These are phyloP conservation scores for Chascanopsetta lugubris DNA, from an alignment of 2,113 vertebrate genomes.

Conservation along the genomic window DNA sequence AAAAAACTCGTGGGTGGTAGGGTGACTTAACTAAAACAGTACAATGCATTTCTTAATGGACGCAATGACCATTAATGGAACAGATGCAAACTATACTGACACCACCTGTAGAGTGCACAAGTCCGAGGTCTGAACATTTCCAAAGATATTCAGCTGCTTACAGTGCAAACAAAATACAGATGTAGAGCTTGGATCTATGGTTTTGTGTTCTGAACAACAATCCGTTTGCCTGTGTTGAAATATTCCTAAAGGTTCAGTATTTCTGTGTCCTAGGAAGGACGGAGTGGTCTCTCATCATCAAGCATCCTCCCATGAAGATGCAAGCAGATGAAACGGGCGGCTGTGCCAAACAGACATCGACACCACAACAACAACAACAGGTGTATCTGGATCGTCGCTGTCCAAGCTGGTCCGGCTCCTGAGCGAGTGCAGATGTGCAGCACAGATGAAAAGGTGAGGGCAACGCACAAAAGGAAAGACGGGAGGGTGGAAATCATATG, in stretches of 20 bases:
- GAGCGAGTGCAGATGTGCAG: background rate
- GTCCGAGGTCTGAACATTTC: too few species aligned
- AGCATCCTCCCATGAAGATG: constrained; percentile 7
- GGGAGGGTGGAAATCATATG: background rate
- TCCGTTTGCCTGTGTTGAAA: background rate
- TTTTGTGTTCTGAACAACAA: background rate
- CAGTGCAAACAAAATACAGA: background rate
- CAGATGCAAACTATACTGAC: too few species aligned
- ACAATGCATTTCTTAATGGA: background rate
- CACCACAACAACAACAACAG: constrained; percentile 30
- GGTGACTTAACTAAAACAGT: background rate
- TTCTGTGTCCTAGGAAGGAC: background rate
- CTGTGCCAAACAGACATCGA: background rate
- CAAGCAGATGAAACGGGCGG: constrained; percentile 5
- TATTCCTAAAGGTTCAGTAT: background rate
- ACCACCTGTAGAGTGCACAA: too few species aligned
- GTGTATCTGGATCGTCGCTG: constrained; percentile 9
- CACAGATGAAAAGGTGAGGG: constrained; percentile 32
- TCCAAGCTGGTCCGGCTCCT: background rate
- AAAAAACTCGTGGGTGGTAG: background rate
- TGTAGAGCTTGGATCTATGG: background rate
- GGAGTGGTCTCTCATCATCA: constrained; percentile 11
- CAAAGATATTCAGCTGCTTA: background rate
- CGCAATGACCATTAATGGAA: too few species aligned
- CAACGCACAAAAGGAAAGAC: background rate